Evolutionary conservation across 2,888 invertebrate genomes (phyloP).

Genomic region (Cremastinae sp.): DNA sequence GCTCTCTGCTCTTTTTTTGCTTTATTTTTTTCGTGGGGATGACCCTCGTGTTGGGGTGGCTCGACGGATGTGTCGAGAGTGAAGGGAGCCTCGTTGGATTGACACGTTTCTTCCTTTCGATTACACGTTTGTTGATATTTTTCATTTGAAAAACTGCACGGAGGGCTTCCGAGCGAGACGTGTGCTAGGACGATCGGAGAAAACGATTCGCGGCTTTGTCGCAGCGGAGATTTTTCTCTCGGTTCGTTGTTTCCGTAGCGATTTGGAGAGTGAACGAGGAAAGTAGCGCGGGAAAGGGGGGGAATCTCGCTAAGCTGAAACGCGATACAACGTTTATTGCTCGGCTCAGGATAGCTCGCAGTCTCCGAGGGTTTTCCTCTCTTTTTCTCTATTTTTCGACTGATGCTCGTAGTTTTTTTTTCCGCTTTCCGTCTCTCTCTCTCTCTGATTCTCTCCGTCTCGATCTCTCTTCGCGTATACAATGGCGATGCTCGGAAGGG

Average conservation of each 20-base stretch:
- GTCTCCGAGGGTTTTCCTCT: constrained; percentile 41
- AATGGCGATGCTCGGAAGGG: background rate
- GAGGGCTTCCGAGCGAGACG: background rate
- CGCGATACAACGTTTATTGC: constrained; percentile 54
- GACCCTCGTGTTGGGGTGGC: background rate
- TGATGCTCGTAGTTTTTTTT: constrained; percentile 39
- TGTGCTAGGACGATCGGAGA: constrained; percentile 14
- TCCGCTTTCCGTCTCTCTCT: constrained; percentile 3
- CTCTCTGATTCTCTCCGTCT: constrained; percentile 11
- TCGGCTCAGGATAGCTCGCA: constrained; percentile 38
- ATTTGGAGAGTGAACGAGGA: constrained; percentile 6
- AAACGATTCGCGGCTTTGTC: constrained; percentile 36
- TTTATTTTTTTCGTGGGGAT: too few relatives aligned
- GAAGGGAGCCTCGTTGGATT: background rate
- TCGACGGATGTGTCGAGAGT: background rate
- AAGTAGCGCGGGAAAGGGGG: background rate
- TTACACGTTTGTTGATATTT: too few relatives aligned
- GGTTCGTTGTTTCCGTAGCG: background rate
- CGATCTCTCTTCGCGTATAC: constrained; percentile 10
- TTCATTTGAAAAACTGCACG: too few relatives aligned
- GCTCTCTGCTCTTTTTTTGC: too few relatives aligned
- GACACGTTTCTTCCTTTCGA: too few relatives aligned
- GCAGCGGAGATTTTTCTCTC: constrained; percentile 23
- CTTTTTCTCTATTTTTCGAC: constrained; percentile 52
- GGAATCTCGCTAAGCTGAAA: constrained; percentile 22